Evolutionary conservation across 2,797 vertebrate species (phyloP).

Genomic region (Phalanger gymnotis): DNA sequence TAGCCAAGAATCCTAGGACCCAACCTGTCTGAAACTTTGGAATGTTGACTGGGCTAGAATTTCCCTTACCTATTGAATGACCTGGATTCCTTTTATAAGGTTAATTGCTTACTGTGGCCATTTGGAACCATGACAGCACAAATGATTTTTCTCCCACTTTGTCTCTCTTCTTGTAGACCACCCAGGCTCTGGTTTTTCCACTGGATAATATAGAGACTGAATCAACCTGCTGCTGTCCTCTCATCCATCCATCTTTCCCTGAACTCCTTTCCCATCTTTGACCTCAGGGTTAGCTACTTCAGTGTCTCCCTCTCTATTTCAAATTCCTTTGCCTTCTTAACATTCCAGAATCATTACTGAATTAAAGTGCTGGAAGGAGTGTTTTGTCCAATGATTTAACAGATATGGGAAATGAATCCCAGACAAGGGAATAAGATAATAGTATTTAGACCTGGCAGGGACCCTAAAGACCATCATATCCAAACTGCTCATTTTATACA

Average conservation of each 20-base stretch:
- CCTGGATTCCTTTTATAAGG: background rate
- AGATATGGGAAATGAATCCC: background rate
- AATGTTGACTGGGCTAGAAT: background rate
- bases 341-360: background rate
- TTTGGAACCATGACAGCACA: background rate
- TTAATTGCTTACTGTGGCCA: background rate
- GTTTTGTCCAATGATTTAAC: background rate
- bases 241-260: background rate
- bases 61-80: background rate
- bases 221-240: background rate
- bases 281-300: background rate
- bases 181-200: background rate
- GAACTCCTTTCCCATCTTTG: background rate
- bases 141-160: background rate
- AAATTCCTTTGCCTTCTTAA: background rate
- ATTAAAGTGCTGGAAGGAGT: background rate
- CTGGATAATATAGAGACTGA: background rate
- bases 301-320: background rate
- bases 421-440: background rate
- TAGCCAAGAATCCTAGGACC: background rate
- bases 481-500: background rate
- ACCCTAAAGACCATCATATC: background rate
- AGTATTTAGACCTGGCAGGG: background rate
- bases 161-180: background rate
- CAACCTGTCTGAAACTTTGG: background rate